Conservation (phyloP, 2,888 invertebrate genomes). For the Seira ritae region DNA sequence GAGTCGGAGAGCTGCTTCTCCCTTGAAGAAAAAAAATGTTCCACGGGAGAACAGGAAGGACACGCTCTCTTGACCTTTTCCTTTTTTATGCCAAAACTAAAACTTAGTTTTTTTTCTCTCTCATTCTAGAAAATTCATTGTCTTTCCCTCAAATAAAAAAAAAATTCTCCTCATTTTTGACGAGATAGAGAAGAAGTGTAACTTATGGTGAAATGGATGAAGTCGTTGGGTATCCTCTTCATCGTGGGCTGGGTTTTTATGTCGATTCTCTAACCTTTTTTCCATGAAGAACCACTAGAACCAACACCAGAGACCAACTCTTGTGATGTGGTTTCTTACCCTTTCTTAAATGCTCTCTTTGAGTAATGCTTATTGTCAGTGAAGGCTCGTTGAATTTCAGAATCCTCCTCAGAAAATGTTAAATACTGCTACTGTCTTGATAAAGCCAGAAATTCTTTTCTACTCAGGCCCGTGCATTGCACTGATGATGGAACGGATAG, state of each 20-base stretch:
- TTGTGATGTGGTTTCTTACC: neutral
- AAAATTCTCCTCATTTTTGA: neutral
- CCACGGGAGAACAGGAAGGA: conserved; percentile 24
- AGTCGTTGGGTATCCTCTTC: neutral
- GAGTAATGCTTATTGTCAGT: conserved; percentile 6
- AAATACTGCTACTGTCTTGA: conserved; percentile 1
- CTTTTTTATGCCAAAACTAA: conserved; percentile 28
- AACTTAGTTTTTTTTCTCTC: neutral
- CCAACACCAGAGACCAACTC: neutral
- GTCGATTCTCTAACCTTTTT: too few species aligned
- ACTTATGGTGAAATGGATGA: conserved; percentile 5
- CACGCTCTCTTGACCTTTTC: conserved; percentile 43
- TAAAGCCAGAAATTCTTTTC: neutral
- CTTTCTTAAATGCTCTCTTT: neutral
- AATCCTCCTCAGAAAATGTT: conserved; percentile 7
- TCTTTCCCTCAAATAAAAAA: neutral
- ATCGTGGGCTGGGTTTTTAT: too few species aligned
- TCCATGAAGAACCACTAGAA: neutral
- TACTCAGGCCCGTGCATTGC: neutral
- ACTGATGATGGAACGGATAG: neutral
- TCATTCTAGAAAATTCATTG: conserved; percentile 27
- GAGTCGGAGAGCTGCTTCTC: too few species aligned
- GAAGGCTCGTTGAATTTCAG: conserved; percentile 19
- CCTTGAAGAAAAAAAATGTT: neutral
- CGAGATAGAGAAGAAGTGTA: neutral